These are phyloP conservation scores for Hesperophylax magnus DNA, from an alignment of 1,140 invertebrate genomes.

Conservation along the genomic window DNA sequence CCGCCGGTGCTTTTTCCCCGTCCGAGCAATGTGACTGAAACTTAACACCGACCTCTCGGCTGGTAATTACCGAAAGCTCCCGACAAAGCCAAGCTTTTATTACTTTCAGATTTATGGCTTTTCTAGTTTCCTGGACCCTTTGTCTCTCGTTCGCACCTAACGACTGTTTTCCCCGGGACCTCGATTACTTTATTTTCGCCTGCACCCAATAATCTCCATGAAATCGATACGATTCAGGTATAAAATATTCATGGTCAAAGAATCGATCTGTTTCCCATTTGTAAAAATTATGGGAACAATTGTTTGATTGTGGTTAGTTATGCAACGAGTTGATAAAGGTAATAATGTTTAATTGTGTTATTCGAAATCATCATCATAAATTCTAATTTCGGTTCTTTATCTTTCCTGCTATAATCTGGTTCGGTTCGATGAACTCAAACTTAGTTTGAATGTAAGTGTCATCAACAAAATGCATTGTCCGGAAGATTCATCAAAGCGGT, in stretches of 20 bases:
- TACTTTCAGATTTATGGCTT: conserved; percentile 58
- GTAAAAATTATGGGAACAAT: no score
- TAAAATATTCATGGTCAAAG: conserved; percentile 5
- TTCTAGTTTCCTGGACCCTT: conserved; percentile 47
- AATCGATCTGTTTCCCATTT: not conserved
- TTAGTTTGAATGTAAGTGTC: no score
- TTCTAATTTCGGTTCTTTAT: no score
- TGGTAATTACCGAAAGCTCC: conserved; percentile 58
- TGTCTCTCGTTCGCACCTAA: conserved; percentile 56
- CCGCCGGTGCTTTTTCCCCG: conserved; percentile 2
- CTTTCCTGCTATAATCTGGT: no score
- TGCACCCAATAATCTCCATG: conserved; percentile 33
- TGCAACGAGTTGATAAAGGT: no score
- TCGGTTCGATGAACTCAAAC: no score
- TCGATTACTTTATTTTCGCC: conserved; percentile 55
- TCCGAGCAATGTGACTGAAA: conserved; percentile 51
- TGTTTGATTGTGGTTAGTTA: no score
- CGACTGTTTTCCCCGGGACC: conserved; percentile 46
- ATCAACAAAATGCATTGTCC: no score
- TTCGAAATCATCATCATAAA: no score
- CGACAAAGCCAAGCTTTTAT: conserved; percentile 58
- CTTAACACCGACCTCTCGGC: conserved; percentile 53
- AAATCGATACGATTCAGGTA: conserved; percentile 34
- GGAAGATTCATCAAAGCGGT: no score
- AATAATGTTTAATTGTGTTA: no score